Percentiles rank a stretch among this genome's conserved stretches.
Conservation (phyloP, 2,888 invertebrate genomes). For the Leptopilina drosophilae region DNA sequence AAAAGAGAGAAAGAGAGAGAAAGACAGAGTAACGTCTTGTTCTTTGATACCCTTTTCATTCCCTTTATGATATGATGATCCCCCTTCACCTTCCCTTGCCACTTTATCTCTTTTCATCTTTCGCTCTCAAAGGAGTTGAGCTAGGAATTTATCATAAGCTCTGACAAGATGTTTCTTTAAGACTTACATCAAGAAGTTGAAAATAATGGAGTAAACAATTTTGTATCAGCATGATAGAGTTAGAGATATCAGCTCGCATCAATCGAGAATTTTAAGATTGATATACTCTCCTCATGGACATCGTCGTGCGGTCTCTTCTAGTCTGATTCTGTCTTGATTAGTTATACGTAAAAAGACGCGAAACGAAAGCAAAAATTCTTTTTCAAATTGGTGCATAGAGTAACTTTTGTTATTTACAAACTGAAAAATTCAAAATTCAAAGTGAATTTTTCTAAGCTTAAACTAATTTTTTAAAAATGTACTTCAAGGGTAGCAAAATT, state of each 20-base stretch:
- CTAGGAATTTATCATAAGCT: constrained; percentile 38
- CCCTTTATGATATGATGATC: constrained; percentile 33
- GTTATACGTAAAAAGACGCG: not conserved
- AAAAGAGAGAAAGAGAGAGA: constrained; percentile 43
- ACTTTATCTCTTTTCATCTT: constrained; percentile 35
- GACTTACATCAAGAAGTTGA: constrained; percentile 39
- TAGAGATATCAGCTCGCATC: constrained; percentile 30
- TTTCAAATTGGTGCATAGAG: too few species aligned
- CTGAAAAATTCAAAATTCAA: too few species aligned
- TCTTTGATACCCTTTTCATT: constrained; percentile 39
- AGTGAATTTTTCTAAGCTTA: too few species aligned
- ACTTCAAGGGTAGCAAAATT: too few species aligned
- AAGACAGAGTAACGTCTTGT: constrained; percentile 23
- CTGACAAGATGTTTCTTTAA: constrained; percentile 40
- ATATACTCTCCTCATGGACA: constrained; percentile 30
- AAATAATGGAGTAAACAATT: constrained; percentile 40
- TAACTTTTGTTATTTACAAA: too few species aligned
- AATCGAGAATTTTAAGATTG: constrained; percentile 25
- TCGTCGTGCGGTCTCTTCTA: constrained; percentile 28
- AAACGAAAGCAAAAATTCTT: not conserved
- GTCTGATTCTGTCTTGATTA: constrained; percentile 29
- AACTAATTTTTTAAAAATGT: too few species aligned
- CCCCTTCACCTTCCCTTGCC: constrained; percentile 1
- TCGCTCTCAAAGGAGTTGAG: constrained; percentile 26
- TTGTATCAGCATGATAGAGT: constrained; percentile 35